Percentiles rank a stretch among this genome's conserved stretches.
These are phyloP conservation scores for Bombyx huttoni DNA, from an alignment of 2,888 invertebrate genomes.

Conservation along the genomic window DNA sequence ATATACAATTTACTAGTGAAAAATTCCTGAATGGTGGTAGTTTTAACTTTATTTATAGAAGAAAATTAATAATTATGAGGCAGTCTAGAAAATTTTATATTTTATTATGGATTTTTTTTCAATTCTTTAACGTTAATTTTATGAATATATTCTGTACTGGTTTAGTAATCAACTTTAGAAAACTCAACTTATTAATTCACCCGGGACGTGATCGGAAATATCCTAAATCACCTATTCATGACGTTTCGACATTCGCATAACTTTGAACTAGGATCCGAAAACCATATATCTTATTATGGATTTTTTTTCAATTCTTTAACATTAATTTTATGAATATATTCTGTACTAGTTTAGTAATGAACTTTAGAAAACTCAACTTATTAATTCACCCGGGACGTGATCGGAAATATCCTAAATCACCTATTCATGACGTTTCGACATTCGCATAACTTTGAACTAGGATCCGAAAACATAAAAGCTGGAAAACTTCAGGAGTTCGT, in stretches of 20 bases:
- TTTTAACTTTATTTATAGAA: too few relatives aligned
- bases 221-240: conserved; percentile 56
- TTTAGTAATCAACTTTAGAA: conserved; percentile 5
- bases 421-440: conserved; percentile 46
- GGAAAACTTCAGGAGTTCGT: not conserved
- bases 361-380: conserved; percentile 32
- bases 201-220: conserved; percentile 50
- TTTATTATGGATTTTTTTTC: too few relatives aligned
- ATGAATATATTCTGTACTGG: too few relatives aligned
- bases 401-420: conserved; percentile 51
- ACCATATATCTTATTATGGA: too few relatives aligned
- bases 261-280: conserved; percentile 12
- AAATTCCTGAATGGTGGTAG: too few relatives aligned
- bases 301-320: too few relatives aligned
- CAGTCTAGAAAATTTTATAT: too few relatives aligned
- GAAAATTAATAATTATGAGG: too few relatives aligned
- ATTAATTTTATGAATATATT: too few relatives aligned
- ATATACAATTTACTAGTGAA: too few relatives aligned
- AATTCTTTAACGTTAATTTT: too few relatives aligned
- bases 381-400: conserved; percentile 30
- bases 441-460: conserved; percentile 28
- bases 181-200: conserved; percentile 30
- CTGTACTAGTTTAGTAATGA: not conserved
- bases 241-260: conserved; percentile 32
- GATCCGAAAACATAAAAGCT: not conserved